These are phyloP conservation scores for Halichoerus grypus DNA, from an alignment of 2,113 vertebrate species.

Conservation along the genomic window DNA sequence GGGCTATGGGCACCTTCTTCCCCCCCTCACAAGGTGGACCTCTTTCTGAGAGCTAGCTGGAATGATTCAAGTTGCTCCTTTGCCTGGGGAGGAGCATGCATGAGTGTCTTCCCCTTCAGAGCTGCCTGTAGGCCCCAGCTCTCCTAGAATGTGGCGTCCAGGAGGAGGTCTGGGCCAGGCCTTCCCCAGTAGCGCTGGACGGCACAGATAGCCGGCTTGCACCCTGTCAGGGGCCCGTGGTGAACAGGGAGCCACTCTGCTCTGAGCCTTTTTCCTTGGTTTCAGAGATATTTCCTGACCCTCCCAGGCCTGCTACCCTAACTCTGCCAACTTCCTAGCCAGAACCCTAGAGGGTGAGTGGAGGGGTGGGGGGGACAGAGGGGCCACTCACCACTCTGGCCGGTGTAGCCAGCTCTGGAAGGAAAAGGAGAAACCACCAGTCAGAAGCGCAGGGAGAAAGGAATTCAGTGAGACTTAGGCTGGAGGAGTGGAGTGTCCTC, in stretches of 20 bases:
- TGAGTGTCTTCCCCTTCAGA: background rate
- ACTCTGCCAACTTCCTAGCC: background rate
- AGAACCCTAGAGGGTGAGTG: background rate
- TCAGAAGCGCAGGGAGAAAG: background rate
- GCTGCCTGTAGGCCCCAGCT: background rate
- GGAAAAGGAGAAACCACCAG: background rate
- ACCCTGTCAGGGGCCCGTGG: background rate
- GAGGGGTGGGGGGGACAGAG: background rate
- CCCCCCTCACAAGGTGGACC: background rate
- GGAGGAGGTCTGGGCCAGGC: background rate
- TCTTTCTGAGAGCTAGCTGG: background rate
- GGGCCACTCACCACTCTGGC: conserved; percentile 51
- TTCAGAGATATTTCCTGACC: background rate
- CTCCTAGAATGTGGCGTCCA: background rate
- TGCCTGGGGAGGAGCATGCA: background rate
- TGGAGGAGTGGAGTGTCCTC: background rate
- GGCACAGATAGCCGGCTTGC: background rate
- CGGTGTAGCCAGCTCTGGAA: background rate
- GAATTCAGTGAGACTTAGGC: background rate
- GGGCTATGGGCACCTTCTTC: background rate
- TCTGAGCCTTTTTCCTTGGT: background rate
- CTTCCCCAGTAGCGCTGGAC: background rate
- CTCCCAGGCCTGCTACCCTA: background rate
- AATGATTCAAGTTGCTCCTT: background rate
- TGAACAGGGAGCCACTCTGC: background rate